Evolutionary conservation across 2,888 invertebrate genomes (phyloP).

Genomic region (Papilio protenor): DNA sequence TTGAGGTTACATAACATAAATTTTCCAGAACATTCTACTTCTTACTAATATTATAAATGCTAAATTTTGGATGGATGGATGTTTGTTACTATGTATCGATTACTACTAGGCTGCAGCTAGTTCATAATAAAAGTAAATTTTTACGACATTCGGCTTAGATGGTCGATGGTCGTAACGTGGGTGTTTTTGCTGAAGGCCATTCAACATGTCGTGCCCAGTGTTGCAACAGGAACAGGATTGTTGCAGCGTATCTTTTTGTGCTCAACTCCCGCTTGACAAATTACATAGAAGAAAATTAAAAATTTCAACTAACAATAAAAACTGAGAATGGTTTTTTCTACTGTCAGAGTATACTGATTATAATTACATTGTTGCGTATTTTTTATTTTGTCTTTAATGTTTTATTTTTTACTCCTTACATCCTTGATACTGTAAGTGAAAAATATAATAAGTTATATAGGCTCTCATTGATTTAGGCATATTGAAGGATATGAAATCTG

Average conservation of each 20-base stretch:
- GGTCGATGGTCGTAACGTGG: conserved; percentile 33
- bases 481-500: conserved; percentile 20
- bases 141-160: conserved; percentile 13
- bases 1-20: background rate
- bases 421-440: background rate
- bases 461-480: background rate
- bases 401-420: too few relatives aligned
- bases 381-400: background rate
- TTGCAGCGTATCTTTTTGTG: conserved; percentile 42
- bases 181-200: conserved; percentile 40
- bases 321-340: conserved; percentile 20
- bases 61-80: too few relatives aligned
- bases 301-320: conserved; percentile 51
- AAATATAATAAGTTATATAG: conserved; percentile 8
- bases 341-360: background rate
- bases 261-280: conserved; percentile 59
- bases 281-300: conserved; percentile 67
- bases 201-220: conserved; percentile 42
- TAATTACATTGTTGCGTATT: background rate
- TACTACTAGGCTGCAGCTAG: too few relatives aligned
- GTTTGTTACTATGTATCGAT: too few relatives aligned
- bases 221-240: conserved; percentile 41
- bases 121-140: conserved; percentile 8
- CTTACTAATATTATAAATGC: too few relatives aligned
- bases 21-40: background rate